Conservation (phyloP, 1,140 invertebrate genomes). For the Gerris buenoi region DNA sequence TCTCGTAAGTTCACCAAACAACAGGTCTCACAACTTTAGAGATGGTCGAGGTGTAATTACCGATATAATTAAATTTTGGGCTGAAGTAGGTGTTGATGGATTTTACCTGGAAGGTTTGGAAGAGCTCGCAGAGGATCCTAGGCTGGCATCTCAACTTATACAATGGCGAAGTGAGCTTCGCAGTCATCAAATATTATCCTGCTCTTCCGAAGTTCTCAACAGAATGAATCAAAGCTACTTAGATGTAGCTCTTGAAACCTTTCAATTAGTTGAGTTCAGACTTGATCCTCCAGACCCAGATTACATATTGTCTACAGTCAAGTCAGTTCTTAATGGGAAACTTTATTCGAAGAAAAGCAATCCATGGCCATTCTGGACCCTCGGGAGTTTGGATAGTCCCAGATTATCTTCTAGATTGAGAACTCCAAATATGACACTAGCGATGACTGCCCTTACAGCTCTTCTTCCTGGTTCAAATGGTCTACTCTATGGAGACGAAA, state of each 20-base stretch:
- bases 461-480: constrained; percentile 62
- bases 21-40: background rate
- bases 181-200: background rate
- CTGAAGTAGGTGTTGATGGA: constrained; percentile 49
- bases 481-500: constrained; percentile 70
- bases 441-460: constrained; percentile 47
- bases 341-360: constrained; percentile 42
- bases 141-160: constrained; percentile 35
- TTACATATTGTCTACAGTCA: background rate
- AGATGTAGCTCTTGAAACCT: background rate
- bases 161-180: constrained; percentile 47
- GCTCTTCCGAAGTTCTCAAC: background rate
- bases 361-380: constrained; percentile 63
- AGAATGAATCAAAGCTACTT: background rate
- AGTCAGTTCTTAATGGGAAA: background rate
- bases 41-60: background rate
- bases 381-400: constrained; percentile 42
- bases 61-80: constrained; percentile 37
- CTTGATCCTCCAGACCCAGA: background rate
- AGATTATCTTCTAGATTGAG: constrained; percentile 38
- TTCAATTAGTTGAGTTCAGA: background rate
- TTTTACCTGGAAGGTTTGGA: constrained; percentile 62
- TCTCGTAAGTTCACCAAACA: constrained; percentile 10
- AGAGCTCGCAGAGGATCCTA: constrained; percentile 31
- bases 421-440: constrained; percentile 40